phyloP scores from a whole-genome alignment of 2,888 invertebrate species.

The Lymantria monacha region DNA sequence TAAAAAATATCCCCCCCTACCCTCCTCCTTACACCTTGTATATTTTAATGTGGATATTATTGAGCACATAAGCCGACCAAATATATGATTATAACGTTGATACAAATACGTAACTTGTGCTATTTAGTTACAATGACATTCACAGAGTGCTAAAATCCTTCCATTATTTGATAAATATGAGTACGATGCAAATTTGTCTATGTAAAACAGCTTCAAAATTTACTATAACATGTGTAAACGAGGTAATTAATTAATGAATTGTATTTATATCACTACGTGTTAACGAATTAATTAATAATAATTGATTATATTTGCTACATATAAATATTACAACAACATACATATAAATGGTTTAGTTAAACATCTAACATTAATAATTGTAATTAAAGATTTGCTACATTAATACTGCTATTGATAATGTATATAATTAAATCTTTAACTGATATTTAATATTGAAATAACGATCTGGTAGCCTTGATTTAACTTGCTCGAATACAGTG shows the following conservation, averaged over 20 bases:
- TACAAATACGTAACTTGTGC: slow-evolving; percentile 30
- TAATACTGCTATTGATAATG: slow-evolving; percentile 12
- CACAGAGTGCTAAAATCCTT: slow-evolving; percentile 68
- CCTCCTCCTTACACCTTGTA: no score
- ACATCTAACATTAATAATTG: slow-evolving; percentile 22
- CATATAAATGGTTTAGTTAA: slow-evolving; percentile 16
- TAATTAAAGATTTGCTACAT: slow-evolving; percentile 18
- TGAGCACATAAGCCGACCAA: background rate
- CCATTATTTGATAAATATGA: slow-evolving; percentile 17
- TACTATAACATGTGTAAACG: background rate
- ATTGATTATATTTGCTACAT: slow-evolving; percentile 15
- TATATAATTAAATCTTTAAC: slow-evolving; percentile 1
- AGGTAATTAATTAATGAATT: background rate
- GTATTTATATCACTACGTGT: background rate
- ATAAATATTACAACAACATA: slow-evolving; percentile 20
- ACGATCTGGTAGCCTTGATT: background rate
- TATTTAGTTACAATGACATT: slow-evolving; percentile 50
- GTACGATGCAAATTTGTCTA: slow-evolving; percentile 1
- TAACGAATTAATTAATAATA: slow-evolving; percentile 15
- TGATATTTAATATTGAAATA: no score
- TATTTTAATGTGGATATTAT: no score
- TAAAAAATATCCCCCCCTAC: no score
- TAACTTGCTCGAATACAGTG: background rate
- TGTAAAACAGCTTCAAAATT: background rate
- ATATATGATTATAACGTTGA: background rate